Evolutionary conservation across 1,140 invertebrate species (phyloP).

Genomic region (Drosophila lowei): DNA sequence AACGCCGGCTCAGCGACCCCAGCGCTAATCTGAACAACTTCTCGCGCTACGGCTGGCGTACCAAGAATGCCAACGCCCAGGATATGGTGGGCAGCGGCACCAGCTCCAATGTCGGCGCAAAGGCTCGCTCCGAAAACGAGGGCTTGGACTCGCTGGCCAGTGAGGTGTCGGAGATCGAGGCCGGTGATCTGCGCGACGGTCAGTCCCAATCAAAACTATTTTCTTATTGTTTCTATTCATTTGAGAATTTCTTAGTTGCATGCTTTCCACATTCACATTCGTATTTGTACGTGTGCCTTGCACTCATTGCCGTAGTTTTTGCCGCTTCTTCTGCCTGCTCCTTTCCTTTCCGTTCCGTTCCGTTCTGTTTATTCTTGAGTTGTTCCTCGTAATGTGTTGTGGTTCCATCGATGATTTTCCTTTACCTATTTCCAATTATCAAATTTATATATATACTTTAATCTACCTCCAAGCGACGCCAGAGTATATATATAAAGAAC

Average conservation of each 20-base stretch:
- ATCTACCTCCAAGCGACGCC: conserved; percentile 43
- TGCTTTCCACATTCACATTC: conserved; percentile 13
- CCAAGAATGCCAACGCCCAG: conserved; percentile 84
- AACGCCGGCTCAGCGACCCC: conserved; percentile 95
- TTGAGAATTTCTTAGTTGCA: conserved; percentile 44
- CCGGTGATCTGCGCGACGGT: conserved; percentile 96
- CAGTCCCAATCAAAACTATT: conserved; percentile 63
- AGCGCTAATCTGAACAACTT: conserved; percentile 96
- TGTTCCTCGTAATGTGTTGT: conserved; percentile 74
- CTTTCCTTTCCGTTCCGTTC: conserved; percentile 51
- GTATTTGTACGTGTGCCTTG: conserved; percentile 13
- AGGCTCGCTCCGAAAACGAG: conserved; percentile 96
- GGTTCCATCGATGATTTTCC: conserved; percentile 67
- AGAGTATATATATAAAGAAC: conserved; percentile 62
- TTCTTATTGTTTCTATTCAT: conserved; percentile 30
- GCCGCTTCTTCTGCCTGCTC: conserved; percentile 55
- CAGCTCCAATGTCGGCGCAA: conserved; percentile 83
- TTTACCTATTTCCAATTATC: conserved; percentile 63
- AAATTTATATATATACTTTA: conserved; percentile 58
- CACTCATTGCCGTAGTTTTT: conserved; percentile 14
- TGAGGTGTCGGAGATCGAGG: conserved; percentile 95
- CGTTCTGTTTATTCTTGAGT: conserved; percentile 29
- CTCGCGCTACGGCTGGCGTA: conserved; percentile 91
- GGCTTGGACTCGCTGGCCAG: conserved; percentile 92
- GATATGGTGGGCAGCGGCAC: conserved; percentile 82